A percentile compares a stretch with the other conserved stretches of the same genome.
phyloP scores from a whole-genome alignment of 2,888 invertebrate species.

The Megastigmus dorsalis region DNA sequence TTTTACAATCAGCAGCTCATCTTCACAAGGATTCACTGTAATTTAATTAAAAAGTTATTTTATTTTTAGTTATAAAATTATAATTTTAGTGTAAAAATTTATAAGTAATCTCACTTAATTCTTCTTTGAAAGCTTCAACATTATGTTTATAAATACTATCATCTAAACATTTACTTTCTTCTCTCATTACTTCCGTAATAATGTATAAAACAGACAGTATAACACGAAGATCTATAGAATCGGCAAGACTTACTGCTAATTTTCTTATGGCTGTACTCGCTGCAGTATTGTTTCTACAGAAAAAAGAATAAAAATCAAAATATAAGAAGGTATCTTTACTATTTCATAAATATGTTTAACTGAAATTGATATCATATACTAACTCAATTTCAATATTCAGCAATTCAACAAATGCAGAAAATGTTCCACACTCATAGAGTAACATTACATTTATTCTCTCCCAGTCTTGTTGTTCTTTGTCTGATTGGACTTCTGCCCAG shows the following conservation, averaged over 20 bases:
- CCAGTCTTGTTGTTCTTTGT: constrained; percentile 91
- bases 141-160: constrained; percentile 76
- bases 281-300: constrained; percentile 79
- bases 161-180: constrained; percentile 76
- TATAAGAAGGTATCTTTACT: constrained; percentile 1
- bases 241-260: constrained; percentile 88
- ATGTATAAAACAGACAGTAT: constrained; percentile 95
- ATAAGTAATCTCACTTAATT: constrained; percentile 76
- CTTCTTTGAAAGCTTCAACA: constrained; percentile 79
- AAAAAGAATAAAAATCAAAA: not conserved
- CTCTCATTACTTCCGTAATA: constrained; percentile 94
- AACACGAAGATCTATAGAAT: constrained; percentile 93
- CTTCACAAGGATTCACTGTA: constrained; percentile 78
- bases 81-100: not conserved
- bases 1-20: constrained; percentile 91
- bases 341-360: not conserved
- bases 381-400: constrained; percentile 96
- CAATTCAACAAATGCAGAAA: constrained; percentile 92
- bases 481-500: constrained; percentile 94
- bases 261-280: constrained; percentile 84
- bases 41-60: constrained; percentile 55
- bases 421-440: constrained; percentile 92
- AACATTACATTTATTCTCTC: constrained; percentile 90
- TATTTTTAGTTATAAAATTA: not conserved
- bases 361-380: constrained; percentile 63